Percentiles rank a stretch among this genome's conserved stretches.
Conservation (phyloP, 1,140 invertebrate genomes). For the Helicoverpa armigera region DNA sequence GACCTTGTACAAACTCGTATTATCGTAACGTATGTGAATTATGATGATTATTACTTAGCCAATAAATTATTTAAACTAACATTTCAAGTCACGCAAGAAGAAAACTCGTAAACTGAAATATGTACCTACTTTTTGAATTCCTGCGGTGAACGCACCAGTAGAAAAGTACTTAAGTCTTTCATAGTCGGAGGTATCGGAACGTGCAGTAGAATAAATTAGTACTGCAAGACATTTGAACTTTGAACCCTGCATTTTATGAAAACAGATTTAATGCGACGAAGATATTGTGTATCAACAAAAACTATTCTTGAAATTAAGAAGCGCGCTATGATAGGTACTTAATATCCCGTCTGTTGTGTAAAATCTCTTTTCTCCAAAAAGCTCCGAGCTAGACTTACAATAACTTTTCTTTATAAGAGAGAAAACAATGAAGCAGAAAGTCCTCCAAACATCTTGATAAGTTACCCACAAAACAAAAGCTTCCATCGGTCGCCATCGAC, state of each 20-base stretch:
- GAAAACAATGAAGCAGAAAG: too few species aligned
- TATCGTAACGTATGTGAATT: constrained; percentile 17
- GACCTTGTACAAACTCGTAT: background rate
- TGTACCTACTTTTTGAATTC: background rate
- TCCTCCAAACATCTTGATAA: constrained; percentile 7
- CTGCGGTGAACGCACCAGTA: background rate
- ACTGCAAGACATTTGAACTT: background rate
- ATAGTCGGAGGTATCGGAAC: too few species aligned
- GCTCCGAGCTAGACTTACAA: too few species aligned
- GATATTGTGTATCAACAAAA: background rate
- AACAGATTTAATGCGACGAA: background rate
- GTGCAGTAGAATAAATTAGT: background rate
- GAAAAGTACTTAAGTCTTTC: too few species aligned
- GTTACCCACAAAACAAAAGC: background rate
- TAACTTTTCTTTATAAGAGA: too few species aligned
- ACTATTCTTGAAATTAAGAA: too few species aligned
- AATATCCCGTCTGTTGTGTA: too few species aligned
- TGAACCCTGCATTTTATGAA: background rate
- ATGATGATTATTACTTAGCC: background rate
- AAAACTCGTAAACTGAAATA: constrained; percentile 15
- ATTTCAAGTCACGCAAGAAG: constrained; percentile 15
- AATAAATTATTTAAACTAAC: constrained; percentile 10
- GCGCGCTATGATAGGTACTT: too few species aligned
- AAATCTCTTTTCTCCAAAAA: too few species aligned
- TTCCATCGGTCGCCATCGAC: background rate